Evolutionary conservation across 2,113 vertebrate species (phyloP), one percentile per base, ranked within the genome.

Genomic region (Larimichthys polyactis): DNA sequence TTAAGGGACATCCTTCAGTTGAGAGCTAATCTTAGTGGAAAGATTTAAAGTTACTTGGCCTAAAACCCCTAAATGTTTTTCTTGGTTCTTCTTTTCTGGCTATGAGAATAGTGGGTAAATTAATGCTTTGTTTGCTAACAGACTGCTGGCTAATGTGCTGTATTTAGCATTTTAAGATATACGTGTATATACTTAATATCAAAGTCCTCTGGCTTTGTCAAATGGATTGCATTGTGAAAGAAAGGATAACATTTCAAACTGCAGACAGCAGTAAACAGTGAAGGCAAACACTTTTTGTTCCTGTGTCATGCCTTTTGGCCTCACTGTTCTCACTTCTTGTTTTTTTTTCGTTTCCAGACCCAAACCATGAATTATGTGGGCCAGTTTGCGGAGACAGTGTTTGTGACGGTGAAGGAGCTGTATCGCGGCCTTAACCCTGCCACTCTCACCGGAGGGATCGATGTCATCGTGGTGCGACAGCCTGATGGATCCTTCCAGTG

Each of bases 341-440:
- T 80, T 65, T 77, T 40, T 32, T 36, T 69, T 17, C 85, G 7
- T 68, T 43, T 76, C 54, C 83, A 96, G 96, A 92, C 89, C 74
- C 95, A 95, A 89, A 95, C 96, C 90, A 99, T 99, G 98, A 98
- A 99, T 91, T 97, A 98, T 7, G 93, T 99, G 91, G 97, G 97
- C 64, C 97, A 98, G 84, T 87, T 99, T 70, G 98, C 98, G 0
- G 98, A 96, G 93, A 96, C 96, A 0, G 96, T 99, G 78, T 95
- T 97, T 0, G 95, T 96, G 89, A 98, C 96, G 0, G 93, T 99
- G 85, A 98, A 97, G 95, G 97, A 97, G 87, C 95, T 99, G 40
- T 99, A 99, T 89, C 92, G 11, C 0, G 97, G 97, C 1, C 95
- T 99, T 36, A 99, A 99, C 93, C 96, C 98, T 0, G 96, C 97